Evolutionary conservation across 2,888 invertebrate genomes (phyloP), one percentile per base, ranked within the genome.

Genomic region (Melinaea menophilus): DNA sequence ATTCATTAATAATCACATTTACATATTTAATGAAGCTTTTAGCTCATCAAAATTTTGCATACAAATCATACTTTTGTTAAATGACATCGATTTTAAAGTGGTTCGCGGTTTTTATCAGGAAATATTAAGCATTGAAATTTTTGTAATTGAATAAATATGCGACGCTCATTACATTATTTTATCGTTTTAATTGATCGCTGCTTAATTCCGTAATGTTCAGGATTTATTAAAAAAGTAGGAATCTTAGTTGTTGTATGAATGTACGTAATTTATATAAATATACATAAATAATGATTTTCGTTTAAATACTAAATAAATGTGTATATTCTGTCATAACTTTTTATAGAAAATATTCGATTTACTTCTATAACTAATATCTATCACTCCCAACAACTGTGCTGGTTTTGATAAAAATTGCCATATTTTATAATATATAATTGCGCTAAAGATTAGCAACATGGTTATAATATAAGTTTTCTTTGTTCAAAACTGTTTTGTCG

Each of bases 71-170:
- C 12, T 46, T 56, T 65, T 61, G 59, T 64, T 65, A 63, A 63
- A 67, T 65, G 67, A 67, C 59, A 63, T 54, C 56, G 59, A 59
- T 22, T 1, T 63, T 58, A 61, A 65, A 64, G 64, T 64, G 59
- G 64, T 59, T 64, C 59, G 63, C 69, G 66, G 66, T 64, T 57
- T 54, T 60, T 46, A 46, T 46, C 4, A 46, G 12, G 46, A 12
- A 5, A 46, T 46, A 46, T 46, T 22, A 22, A 22, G 22, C 22
- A 46, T 46, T 12, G 11, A 46, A n/a, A n/a, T 5, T 0, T 46
- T 46, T 46, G n/a, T 22, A 46, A 46, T 46, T 46, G 46, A 12
- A 9, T 4, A n/a, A 46, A 46, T 46, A 46, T 46, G 11, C 46
- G 46, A n/a, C 11, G n/a, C 11, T 4, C 9, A 46, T 46, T 46